A percentile compares a stretch with the other conserved stretches of the same genome.
These are phyloP conservation scores for Caranx ignobilis DNA, from an alignment of 2,113 vertebrate species.

Conservation along the genomic window DNA sequence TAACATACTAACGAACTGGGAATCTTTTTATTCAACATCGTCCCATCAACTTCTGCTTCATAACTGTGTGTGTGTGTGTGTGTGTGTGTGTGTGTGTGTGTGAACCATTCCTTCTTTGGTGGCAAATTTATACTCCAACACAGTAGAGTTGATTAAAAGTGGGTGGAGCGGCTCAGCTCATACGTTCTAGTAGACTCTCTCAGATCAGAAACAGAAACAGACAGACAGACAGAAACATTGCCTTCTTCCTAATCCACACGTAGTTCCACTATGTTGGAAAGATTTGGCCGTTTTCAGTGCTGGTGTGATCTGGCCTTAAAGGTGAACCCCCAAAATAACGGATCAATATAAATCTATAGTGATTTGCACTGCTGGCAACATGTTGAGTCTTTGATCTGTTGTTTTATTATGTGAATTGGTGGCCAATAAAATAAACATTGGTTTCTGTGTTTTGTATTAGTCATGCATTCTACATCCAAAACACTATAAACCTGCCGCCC, in stretches of 20 bases:
- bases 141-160: no score
- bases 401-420: constrained; percentile 15
- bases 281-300: not conserved
- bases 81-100: no score
- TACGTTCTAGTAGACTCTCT: not conserved
- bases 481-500: not conserved
- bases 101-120: no score
- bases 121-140: no score
- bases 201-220: no score
- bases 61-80: no score
- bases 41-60: no score
- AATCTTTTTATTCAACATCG: no score
- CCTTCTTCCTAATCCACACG: no score
- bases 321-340: not conserved
- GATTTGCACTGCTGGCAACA: not conserved
- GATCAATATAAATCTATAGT: not conserved
- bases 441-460: constrained; percentile 16
- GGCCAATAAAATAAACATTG: constrained; percentile 5
- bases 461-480: constrained; percentile 11
- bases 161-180: no score
- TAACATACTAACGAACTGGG: no score
- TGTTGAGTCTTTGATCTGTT: not conserved
- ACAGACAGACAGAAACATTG: no score
- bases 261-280: not conserved
- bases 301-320: not conserved